phyloP scores from a whole-genome alignment of 2,797 vertebrate species.

The Thaleichthys pacificus region DNA sequence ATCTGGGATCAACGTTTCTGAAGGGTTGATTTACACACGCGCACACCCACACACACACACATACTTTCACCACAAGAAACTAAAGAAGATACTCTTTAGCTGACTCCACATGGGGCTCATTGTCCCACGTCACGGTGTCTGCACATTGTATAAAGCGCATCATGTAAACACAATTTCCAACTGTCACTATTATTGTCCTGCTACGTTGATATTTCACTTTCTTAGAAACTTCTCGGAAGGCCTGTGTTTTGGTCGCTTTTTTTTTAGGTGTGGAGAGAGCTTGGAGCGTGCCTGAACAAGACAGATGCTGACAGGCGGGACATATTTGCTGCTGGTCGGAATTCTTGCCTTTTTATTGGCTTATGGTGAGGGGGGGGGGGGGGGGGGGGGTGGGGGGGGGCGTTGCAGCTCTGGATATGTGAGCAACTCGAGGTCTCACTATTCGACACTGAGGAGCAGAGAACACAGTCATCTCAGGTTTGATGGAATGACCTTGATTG shows the following conservation, averaged over 20 bases:
- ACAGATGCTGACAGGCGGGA: background rate
- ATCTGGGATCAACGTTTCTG: background rate
- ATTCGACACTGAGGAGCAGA: too few relatives aligned
- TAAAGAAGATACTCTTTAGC: too few relatives aligned
- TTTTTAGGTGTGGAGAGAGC: background rate
- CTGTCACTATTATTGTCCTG: background rate
- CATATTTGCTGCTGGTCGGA: background rate
- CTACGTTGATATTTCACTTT: background rate
- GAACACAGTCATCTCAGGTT: too few relatives aligned
- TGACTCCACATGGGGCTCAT: background rate
- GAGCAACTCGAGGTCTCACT: too few relatives aligned
- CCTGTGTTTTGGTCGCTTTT: background rate
- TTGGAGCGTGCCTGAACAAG: background rate
- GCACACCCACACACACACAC: too few relatives aligned
- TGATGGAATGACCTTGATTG: too few relatives aligned
- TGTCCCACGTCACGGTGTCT: background rate
- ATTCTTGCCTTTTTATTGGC: background rate
- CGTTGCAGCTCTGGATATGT: background rate
- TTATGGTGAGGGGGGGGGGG: too few relatives aligned
- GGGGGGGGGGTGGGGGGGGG: too few relatives aligned
- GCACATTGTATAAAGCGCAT: background rate
- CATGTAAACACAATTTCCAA: background rate
- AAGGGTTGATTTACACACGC: background rate
- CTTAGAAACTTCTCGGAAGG: background rate
- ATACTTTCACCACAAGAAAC: too few relatives aligned